Evolutionary conservation across 2,113 vertebrate species (phyloP), one percentile per base, ranked within the genome.

Genomic region (Eurystomus gularis): DNA sequence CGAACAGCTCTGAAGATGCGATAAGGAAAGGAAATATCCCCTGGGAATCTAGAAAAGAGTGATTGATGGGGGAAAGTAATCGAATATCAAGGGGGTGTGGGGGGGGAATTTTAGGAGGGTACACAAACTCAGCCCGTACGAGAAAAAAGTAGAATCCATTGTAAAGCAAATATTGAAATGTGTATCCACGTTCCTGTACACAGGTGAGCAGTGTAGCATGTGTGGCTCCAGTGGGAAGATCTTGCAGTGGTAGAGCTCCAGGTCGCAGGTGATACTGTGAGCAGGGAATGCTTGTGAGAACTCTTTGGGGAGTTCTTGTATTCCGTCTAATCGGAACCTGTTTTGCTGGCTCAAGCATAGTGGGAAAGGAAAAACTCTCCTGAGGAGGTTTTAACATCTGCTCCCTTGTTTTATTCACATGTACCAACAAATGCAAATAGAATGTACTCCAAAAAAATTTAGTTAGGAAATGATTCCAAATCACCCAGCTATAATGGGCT

Each of bases 381-480:
- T 54, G 64, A 93, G 85, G 75, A 88, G 90, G 39, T 86, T 92
- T 94, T 68, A 88, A 77, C 88, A 93, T 88, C 93, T 88, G 88
- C 76, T 96, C 54, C 48, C 55, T 86, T 87, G 83, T 40, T 89
- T 93, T 93, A 75, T 62, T 81, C 60, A 78, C 29, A 44, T 3
- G 2, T 84, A 84, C 15, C 60, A 92, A 92, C 64, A 94, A 88
- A 73, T 40, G 42, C 20, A 88, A 90, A 86, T 35, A 54, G 33
- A 69, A n/a, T 77, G 60, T 26, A 83, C 20, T 17, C 18, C 70
- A 84, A 86, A 8, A 69, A 82, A 80, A 52, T 1, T 2, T 85
- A 84, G 17, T 78, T 90, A 78, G 49, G 33, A 92, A 79, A 62
- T 54, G 1, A 86, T 91, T 77, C 60, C 26, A 76, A 48, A 61